Evolutionary conservation across 92 coral and sea anemone species (phyloP).

Genomic region (Pocillopora grandis): DNA sequence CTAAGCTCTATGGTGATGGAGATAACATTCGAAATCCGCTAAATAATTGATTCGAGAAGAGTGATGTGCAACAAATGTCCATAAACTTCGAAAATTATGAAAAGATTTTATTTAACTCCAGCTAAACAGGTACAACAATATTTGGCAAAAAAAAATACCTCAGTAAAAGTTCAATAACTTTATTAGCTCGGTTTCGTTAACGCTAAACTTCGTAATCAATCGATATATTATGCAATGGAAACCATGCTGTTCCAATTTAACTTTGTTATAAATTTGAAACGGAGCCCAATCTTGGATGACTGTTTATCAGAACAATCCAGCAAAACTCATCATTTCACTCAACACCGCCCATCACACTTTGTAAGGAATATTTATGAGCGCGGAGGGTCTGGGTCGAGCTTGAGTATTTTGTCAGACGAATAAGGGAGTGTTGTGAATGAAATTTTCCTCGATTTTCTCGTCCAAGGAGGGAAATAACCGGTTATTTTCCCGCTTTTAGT

Average conservation of each 20-base stretch:
- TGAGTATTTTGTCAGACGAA: slow-evolving; percentile 7
- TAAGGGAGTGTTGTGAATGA: slow-evolving; percentile 6
- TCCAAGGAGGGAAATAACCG: neutral
- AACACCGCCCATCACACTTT: neutral
- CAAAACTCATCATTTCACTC: neutral
- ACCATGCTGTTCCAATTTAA: neutral
- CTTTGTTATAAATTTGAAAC: neutral
- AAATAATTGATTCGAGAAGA: neutral
- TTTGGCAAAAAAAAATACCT: too few relatives aligned
- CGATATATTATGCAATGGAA: neutral
- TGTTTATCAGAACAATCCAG: slow-evolving; percentile 18
- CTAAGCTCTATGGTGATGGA: neutral
- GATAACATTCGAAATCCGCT: neutral
- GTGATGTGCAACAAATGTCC: neutral
- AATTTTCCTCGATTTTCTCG: neutral
- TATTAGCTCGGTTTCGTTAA: too few relatives aligned
- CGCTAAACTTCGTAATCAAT: neutral
- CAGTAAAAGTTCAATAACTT: too few relatives aligned
- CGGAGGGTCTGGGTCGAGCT: slow-evolving; percentile 45
- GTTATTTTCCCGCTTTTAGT: neutral
- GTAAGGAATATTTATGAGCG: slow-evolving; percentile 7
- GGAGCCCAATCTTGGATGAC: neutral
- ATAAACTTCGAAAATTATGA: neutral
- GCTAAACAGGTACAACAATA: neutral
- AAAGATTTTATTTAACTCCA: neutral